Percentiles rank a stretch among this genome's conserved stretches.
Evolutionary conservation across 2,113 vertebrate species (phyloP).

Genomic region (Planiliza haematocheilus): DNA sequence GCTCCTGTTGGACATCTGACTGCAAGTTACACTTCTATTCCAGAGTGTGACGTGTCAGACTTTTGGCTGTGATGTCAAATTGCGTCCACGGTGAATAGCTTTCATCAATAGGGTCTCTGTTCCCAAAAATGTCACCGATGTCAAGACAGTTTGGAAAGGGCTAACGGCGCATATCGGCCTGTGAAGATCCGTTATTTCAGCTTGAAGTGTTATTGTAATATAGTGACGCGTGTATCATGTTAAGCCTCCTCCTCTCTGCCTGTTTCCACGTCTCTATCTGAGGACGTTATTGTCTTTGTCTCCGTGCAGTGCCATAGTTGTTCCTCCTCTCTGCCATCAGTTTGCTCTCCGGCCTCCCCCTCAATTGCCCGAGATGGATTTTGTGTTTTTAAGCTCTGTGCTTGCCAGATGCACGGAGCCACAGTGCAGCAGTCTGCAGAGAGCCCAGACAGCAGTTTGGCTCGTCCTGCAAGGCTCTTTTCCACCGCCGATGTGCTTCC

Average conservation of each 20-base stretch:
- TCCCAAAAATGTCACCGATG: too few species aligned
- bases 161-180: too few species aligned
- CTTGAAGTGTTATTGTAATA: not conserved
- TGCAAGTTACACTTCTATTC: too few species aligned
- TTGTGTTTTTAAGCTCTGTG: constrained; percentile 15
- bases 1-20: not conserved
- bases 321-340: constrained; percentile 5
- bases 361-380: constrained; percentile 47
- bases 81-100: too few species aligned
- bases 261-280: not conserved
- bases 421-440: constrained; percentile 24
- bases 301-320: not conserved
- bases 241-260: too few species aligned
- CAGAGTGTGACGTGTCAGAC: too few species aligned
- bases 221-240: not conserved
- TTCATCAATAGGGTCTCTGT: not conserved
- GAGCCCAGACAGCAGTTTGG: constrained; percentile 42
- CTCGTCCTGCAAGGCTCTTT: not conserved
- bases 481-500: not conserved
- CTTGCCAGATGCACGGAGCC: constrained; percentile 47
- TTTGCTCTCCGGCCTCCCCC: constrained; percentile 30
- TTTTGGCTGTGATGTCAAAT: too few species aligned
- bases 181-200: not conserved
- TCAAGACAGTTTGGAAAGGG: too few species aligned
- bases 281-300: not conserved